Evolutionary conservation across 2,797 vertebrate genomes (phyloP), one percentile per base, ranked within the genome.

Genomic region (Margarornis squamiger): DNA sequence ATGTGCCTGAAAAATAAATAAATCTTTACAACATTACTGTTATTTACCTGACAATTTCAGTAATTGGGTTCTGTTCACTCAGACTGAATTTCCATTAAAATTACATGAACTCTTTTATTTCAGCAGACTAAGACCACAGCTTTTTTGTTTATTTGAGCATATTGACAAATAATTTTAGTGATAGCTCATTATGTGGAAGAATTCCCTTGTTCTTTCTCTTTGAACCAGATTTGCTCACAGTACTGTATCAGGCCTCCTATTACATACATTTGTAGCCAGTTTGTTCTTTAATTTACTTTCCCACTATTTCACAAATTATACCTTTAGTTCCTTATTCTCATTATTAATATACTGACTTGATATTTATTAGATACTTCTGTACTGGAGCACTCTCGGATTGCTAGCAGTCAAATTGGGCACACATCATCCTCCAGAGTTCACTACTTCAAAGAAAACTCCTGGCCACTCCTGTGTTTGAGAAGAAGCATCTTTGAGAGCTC

Each of bases 31-130:
- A 65, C 32, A 24, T 72, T 81, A 75, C 49, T 63, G 34, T 65
- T 90, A 90, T 93, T 94, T 95, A 90, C 81, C 72, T 93, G 90
- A 94, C 85, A 95, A 86, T 94, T 91, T 49, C 27, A 80, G 43
- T 92, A 90, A 92, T 54, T 77, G 45, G 4, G 34, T 92, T 89
- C 65, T 90, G 48, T 57, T 93, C 52, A 1, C 34, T 71, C 80
- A 57, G 16, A 48, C 45, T 46, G 79, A 83, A 91, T 91, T 88
- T 38, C 63, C 34, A 88, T 88, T 90, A 92, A 83, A 95, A 82
- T 85, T 32, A 55, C 45, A 63, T 38, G 4, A 87, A 85, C 65
- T 67, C 41, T 80, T 92, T 86, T 81, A 71, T 91, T 73, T 68
- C 46, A 58, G 30, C 0, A 5, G 48, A 83, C 68, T 51, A 94